Percentiles rank a stretch among this genome's conserved stretches.
These are phyloP conservation scores for Peromyscus eremicus DNA, from an alignment of 2,797 vertebrate species.

Conservation along the genomic window DNA sequence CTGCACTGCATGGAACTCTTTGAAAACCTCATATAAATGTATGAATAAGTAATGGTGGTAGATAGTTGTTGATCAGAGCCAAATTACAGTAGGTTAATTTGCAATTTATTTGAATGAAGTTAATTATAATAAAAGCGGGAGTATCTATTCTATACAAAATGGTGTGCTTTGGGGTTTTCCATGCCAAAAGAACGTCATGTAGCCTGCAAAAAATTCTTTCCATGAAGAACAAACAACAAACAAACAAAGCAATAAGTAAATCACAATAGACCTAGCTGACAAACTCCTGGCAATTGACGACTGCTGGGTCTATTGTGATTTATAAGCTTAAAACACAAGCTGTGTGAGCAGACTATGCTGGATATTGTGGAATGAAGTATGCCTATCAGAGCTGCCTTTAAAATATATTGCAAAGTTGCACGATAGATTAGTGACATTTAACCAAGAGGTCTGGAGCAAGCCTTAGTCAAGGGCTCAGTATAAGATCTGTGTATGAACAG, in stretches of 20 bases:
- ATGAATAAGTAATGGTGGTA: conserved; percentile 62
- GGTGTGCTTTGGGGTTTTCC: conserved; percentile 49
- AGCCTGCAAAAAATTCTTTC: not conserved
- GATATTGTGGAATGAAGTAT: not conserved
- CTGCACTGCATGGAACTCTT: not conserved
- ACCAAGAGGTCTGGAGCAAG: not conserved
- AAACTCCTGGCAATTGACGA: not conserved
- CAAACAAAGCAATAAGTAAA: not conserved
- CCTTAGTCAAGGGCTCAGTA: not conserved
- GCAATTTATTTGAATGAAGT: conserved; percentile 72
- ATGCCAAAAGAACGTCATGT: conserved; percentile 12
- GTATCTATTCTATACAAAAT: conserved; percentile 55
- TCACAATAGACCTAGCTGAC: not conserved
- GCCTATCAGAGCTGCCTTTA: not conserved
- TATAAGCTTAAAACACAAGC: not conserved
- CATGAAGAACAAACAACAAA: not conserved
- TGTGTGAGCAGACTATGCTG: no score
- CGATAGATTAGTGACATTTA: not conserved
- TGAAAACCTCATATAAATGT: conserved; percentile 60
- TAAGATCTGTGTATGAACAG: not conserved
- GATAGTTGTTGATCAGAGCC: conserved; percentile 70
- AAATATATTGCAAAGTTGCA: not conserved
- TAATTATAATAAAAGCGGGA: conserved; percentile 66
- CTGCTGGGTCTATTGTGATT: not conserved
- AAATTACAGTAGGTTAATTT: conserved; percentile 79